Evolutionary conservation across 2,797 vertebrate genomes (phyloP), one percentile per base, ranked within the genome.

Genomic region (Myotis findleyi): DNA sequence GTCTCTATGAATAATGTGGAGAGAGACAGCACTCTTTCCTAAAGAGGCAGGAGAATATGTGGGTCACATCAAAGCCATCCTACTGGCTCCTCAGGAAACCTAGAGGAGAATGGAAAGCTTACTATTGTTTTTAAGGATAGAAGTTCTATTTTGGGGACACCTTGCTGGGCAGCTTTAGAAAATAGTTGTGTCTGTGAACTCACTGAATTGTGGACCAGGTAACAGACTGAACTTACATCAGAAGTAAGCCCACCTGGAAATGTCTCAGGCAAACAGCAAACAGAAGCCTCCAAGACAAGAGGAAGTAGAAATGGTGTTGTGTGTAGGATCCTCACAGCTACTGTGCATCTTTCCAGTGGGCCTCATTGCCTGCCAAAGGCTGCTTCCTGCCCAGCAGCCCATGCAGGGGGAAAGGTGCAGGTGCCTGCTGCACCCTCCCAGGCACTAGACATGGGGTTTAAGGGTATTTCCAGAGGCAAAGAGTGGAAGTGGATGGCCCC

Each of bases 51-150:
- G 36, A 83, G 5, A 79, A 49, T 17, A 10, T 23, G 10, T 10
- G 75, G 36, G 13, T 53, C 69, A 81, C 16, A 59, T 33, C 73
- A 80, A 94, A 94, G 93, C 72, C 95, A 96, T 92, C 88, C 95
- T 96, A 86, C 84, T 93, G 91, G 79, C 55, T 59, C 94, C 93
- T 94, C 44, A 49, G 0, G 0, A 95, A 94, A 59, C 3, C 0
- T 30, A 69, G 55, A 13, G 89, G 83, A 91, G 71, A 76, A 93
- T 2, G 57, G 64, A 92, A 90, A 97, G 94, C 82, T 76, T 3
- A 92, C 83, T 5, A 8, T 93, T 97, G 77, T 92, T 97, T 97
- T 98, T 91, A 97, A 98, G 95, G 97, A 96, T 20, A 93, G 88
- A 68, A 30, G 93, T 91, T 98, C 96, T 97, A 59, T 96, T 97